These are phyloP conservation scores for Squalus acanthias DNA, from an alignment of 2,797 vertebrate genomes.

Conservation along the genomic window DNA sequence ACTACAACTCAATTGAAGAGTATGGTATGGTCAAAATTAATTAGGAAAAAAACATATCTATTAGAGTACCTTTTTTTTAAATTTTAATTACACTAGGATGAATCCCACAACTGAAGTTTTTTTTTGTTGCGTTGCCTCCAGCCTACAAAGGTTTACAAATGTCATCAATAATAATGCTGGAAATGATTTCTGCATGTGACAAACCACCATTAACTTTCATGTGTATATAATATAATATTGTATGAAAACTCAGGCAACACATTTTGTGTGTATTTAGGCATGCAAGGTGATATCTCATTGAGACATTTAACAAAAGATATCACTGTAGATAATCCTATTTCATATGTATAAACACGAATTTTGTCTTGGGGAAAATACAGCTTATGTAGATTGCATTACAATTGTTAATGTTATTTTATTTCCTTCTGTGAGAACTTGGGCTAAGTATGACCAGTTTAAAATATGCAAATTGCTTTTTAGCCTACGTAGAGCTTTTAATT, in stretches of 20 bases:
- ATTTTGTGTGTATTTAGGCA: background rate
- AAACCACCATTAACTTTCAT: background rate
- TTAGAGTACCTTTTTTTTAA: background rate
- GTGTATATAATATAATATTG: background rate
- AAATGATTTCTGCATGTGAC: background rate
- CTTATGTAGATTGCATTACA: background rate
- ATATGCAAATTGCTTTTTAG: background rate
- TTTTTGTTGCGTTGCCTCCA: background rate
- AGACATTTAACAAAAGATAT: background rate
- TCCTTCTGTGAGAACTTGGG: background rate
- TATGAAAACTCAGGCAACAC: background rate
- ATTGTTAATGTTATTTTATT: background rate
- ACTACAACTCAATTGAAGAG: slow-evolving; percentile 43
- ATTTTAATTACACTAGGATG: background rate
- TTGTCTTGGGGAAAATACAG: background rate
- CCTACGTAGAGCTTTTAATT: background rate
- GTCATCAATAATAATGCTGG: background rate
- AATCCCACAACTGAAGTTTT: background rate
- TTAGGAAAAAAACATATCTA: background rate
- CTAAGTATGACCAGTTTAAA: background rate
- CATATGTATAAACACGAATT: background rate
- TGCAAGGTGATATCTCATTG: background rate
- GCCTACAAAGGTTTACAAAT: background rate
- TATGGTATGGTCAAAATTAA: background rate
- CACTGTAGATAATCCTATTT: background rate